Conservation (phyloP, 2,113 vertebrate genomes). For the Engystomops pustulosus region DNA sequence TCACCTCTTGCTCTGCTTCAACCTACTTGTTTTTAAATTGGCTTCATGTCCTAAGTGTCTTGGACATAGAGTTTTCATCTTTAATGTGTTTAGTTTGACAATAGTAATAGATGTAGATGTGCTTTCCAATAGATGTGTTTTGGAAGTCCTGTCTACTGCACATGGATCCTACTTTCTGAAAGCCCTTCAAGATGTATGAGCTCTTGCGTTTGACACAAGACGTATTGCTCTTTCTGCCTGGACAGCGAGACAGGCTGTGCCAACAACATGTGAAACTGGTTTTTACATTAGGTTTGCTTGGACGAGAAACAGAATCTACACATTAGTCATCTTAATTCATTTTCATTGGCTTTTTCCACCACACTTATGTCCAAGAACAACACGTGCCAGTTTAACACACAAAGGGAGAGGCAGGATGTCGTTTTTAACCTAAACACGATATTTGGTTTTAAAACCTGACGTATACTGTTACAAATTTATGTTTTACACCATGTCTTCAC, state of each 20-base stretch:
- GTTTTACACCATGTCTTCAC: conserved; percentile 44
- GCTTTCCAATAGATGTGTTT: conserved; percentile 6
- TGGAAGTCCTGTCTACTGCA: not conserved
- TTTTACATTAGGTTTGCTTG: conserved; percentile 69
- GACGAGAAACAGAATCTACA: conserved; percentile 69
- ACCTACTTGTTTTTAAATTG: conserved; percentile 44
- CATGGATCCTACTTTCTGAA: conserved; percentile 14
- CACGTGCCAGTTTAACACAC: conserved; percentile 70
- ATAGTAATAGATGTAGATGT: not conserved
- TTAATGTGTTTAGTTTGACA: conserved; percentile 13
- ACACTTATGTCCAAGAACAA: conserved; percentile 73
- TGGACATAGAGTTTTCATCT: not conserved
- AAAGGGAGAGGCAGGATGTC: conserved; percentile 69
- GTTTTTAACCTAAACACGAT: conserved; percentile 66
- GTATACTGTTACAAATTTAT: conserved; percentile 55
- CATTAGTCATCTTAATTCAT: conserved; percentile 72
- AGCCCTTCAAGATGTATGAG: conserved; percentile 60
- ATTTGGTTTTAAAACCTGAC: conserved; percentile 63
- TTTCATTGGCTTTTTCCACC: conserved; percentile 72
- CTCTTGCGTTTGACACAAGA: conserved; percentile 52
- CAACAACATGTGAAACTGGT: conserved; percentile 64
- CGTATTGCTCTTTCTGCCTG: conserved; percentile 62
- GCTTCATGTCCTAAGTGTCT: not conserved
- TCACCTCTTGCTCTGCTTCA: not conserved
- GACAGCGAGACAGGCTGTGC: conserved; percentile 41